Percentiles rank a stretch among this genome's conserved stretches.
phyloP scores from a whole-genome alignment of 2,888 invertebrate species.

The Philonicus albiceps region DNA sequence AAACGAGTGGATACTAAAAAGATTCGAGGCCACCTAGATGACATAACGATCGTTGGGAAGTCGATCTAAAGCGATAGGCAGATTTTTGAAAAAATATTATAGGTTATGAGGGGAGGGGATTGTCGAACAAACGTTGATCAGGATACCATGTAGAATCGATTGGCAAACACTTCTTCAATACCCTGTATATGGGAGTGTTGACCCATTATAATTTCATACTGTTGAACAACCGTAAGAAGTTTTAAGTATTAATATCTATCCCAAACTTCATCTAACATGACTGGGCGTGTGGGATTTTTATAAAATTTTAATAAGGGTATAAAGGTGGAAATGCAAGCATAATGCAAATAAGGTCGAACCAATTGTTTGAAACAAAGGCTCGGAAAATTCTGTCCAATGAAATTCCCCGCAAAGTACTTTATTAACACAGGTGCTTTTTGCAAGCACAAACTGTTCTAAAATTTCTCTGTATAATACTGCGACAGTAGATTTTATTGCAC shows the following conservation, averaged over 20 bases:
- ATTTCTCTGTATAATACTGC: constrained; percentile 3
- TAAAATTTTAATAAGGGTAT: not conserved
- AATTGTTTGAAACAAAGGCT: not conserved
- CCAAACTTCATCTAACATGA: not conserved
- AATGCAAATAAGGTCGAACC: not conserved
- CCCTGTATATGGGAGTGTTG: too few species aligned
- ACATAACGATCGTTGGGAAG: too few species aligned
- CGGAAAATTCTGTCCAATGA: not conserved
- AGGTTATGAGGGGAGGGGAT: too few species aligned
- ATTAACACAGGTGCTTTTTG: constrained; percentile 16
- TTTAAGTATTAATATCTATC: not conserved
- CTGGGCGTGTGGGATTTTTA: not conserved
- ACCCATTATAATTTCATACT: not conserved
- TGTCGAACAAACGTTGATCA: too few species aligned
- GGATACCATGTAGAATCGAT: too few species aligned
- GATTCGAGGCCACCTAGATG: too few species aligned
- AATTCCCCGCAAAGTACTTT: not conserved
- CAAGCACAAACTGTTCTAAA: not conserved
- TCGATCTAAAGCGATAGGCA: too few species aligned
- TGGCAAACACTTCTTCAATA: too few species aligned
- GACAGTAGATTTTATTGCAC: constrained; percentile 15
- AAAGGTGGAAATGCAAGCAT: not conserved
- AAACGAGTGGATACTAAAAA: too few species aligned
- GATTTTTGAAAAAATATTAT: too few species aligned
- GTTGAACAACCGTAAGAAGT: not conserved